A percentile compares a stretch with the other conserved stretches of the same genome.
These are phyloP conservation scores for Rhinopithecus roxellana DNA, from an alignment of 2,113 vertebrate species.

Conservation along the genomic window DNA sequence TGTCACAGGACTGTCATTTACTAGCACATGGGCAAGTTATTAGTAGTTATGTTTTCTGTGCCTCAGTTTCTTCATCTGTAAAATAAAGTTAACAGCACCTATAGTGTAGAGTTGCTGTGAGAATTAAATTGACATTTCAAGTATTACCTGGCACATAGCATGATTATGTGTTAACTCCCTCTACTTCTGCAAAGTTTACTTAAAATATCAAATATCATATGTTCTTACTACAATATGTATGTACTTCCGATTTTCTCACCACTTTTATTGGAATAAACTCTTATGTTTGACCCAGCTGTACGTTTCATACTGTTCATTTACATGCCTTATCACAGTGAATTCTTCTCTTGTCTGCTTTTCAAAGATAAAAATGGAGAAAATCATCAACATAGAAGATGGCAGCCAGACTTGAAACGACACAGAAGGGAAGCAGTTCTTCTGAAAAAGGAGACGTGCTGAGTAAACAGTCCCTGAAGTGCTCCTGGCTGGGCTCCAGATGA, in stretches of 20 bases:
- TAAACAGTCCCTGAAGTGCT: constrained; percentile 45
- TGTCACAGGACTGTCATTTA: rapidly evolving
- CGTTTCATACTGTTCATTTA: background rate
- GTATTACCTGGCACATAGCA: rapidly evolving
- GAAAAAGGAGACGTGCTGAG: constrained; percentile 52
- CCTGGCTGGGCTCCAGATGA: constrained; percentile 59
- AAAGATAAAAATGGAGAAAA: constrained; percentile 16
- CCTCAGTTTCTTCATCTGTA: background rate
- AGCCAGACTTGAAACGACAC: rapidly evolving
- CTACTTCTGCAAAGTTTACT: background rate
- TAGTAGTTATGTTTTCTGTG: background rate
- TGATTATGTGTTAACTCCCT: too few species aligned
- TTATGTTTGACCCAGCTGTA: background rate
- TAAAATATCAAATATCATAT: background rate
- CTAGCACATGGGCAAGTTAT: rapidly evolving
- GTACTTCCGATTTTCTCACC: background rate
- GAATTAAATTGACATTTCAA: background rate
- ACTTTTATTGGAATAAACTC: background rate
- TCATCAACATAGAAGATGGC: background rate
- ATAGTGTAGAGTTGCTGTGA: background rate
- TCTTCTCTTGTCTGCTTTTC: background rate
- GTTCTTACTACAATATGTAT: background rate
- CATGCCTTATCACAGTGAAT: background rate
- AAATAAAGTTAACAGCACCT: background rate
- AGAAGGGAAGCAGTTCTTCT: background rate